phyloP scores from a whole-genome alignment of 2,797 vertebrate species.

The Sarcoramphus papa region DNA sequence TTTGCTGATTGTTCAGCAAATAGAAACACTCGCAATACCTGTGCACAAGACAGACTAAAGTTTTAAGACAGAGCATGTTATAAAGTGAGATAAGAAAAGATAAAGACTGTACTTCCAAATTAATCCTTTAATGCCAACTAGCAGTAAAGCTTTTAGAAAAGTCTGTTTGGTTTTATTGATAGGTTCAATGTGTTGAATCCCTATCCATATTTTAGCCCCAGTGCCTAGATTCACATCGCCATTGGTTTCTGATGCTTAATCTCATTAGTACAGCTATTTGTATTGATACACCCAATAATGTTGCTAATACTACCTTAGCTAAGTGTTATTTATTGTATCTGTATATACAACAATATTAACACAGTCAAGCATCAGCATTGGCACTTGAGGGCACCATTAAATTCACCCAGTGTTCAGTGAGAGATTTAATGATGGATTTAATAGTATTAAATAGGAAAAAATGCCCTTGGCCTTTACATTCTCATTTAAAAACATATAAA shows the following conservation, averaged over 20 bases:
- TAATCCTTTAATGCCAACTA: conserved; percentile 62
- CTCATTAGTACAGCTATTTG: conserved; percentile 71
- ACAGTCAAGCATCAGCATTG: conserved; percentile 66
- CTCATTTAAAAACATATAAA: conserved; percentile 81
- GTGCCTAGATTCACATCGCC: conserved; percentile 28
- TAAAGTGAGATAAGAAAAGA: conserved; percentile 55
- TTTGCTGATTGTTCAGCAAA: not conserved
- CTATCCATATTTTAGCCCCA: conserved; percentile 18
- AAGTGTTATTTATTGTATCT: conserved; percentile 79
- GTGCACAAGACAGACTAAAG: not conserved
- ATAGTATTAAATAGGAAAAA: conserved; percentile 76
- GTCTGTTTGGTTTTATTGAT: conserved; percentile 40
- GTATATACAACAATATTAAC: conserved; percentile 78
- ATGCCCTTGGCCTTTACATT: conserved; percentile 77
- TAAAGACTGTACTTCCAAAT: conserved; percentile 49
- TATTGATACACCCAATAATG: conserved; percentile 68
- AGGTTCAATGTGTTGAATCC: conserved; percentile 21
- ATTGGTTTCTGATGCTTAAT: conserved; percentile 66
- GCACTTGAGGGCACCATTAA: conserved; percentile 78
- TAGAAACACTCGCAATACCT: not conserved
- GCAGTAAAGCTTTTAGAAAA: conserved; percentile 64
- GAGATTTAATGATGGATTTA: conserved; percentile 80
- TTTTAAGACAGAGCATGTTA: conserved; percentile 6
- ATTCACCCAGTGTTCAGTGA: conserved; percentile 71
- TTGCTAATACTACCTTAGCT: conserved; percentile 67